phyloP scores from a whole-genome alignment of 2,888 invertebrate species.

The Salpingus planirostris region DNA sequence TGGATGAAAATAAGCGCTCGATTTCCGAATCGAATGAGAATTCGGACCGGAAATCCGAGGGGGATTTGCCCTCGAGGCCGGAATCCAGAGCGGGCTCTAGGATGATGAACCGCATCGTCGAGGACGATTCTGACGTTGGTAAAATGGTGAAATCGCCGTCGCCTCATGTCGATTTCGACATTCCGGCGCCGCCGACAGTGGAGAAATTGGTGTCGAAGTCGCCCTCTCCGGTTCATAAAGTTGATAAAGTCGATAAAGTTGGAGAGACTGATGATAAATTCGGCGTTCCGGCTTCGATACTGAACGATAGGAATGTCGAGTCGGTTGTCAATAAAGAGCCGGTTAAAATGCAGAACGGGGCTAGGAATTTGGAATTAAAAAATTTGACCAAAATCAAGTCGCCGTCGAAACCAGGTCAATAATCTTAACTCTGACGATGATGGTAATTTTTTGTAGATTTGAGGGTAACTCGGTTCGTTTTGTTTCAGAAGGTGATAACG shows the following conservation, averaged over 20 bases:
- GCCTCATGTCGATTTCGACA: conserved; percentile 20
- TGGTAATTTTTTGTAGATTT: conserved; percentile 4
- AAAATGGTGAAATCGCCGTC: conserved; percentile 13
- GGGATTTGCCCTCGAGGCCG: conserved; percentile 26
- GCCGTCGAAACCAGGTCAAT: conserved; percentile 21
- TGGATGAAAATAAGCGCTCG: conserved; percentile 39
- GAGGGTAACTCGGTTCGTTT: conserved; percentile 15
- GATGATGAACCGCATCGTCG: conserved; percentile 31
- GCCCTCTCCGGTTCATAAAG: conserved; percentile 42
- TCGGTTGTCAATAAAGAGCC: conserved; percentile 4
- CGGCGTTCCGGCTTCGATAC: no score
- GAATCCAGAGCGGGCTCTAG: conserved; percentile 29
- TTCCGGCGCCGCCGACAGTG: no score
- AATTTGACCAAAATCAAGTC: conserved; percentile 20
- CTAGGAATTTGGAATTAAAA: conserved; percentile 14
- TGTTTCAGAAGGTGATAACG: conserved; percentile 72
- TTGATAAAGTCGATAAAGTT: conserved; percentile 2
- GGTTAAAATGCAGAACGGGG: conserved; percentile 1
- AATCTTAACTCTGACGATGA: no score
- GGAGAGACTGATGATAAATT: no score
- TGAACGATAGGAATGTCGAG: background rate
- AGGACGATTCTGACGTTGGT: conserved; percentile 21
- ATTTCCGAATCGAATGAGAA: conserved; percentile 24
- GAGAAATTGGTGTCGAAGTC: conserved; percentile 12
- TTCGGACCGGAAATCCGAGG: conserved; percentile 23